Percentiles rank a stretch among this genome's conserved stretches.
Conservation (phyloP, 2,113 vertebrate genomes). For the Anser cygnoides region DNA sequence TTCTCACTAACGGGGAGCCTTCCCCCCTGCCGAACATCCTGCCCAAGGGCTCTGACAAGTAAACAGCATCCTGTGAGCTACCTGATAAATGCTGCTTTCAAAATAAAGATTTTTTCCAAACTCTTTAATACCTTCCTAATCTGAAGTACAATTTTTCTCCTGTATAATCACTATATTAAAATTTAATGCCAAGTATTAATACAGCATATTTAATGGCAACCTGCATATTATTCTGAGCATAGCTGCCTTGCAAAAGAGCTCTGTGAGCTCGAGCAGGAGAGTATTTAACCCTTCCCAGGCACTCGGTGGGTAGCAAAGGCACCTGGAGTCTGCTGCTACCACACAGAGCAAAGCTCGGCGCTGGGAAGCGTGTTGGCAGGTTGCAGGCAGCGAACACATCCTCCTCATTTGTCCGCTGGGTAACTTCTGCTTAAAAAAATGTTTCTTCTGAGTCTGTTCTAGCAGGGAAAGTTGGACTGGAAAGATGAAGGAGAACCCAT, state of each 20-base stretch:
- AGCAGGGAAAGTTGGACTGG: neutral
- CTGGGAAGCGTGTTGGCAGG: neutral
- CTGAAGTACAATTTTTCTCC: constrained; percentile 70
- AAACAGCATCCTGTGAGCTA: neutral
- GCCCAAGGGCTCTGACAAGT: neutral
- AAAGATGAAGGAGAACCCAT: neutral
- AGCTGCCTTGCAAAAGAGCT: neutral
- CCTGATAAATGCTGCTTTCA: constrained; percentile 53
- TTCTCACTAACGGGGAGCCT: neutral
- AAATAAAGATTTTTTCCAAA: neutral
- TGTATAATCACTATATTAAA: constrained; percentile 75
- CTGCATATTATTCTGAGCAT: neutral
- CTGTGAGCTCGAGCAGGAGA: neutral
- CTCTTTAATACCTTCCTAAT: constrained; percentile 55
- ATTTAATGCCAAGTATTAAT: constrained; percentile 72
- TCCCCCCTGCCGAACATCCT: neutral
- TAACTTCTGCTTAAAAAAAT: neutral
- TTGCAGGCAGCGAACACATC: neutral
- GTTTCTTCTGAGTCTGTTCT: neutral
- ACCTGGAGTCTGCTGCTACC: neutral
- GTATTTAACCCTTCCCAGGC: neutral
- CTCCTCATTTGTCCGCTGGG: neutral
- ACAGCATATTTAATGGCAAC: constrained; percentile 51
- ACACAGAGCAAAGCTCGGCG: neutral
- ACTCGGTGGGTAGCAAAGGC: neutral